A percentile compares a stretch with the other conserved stretches of the same genome.
phyloP scores from a whole-genome alignment of 2,797 vertebrate genomes.

The Staurois parvus region DNA sequence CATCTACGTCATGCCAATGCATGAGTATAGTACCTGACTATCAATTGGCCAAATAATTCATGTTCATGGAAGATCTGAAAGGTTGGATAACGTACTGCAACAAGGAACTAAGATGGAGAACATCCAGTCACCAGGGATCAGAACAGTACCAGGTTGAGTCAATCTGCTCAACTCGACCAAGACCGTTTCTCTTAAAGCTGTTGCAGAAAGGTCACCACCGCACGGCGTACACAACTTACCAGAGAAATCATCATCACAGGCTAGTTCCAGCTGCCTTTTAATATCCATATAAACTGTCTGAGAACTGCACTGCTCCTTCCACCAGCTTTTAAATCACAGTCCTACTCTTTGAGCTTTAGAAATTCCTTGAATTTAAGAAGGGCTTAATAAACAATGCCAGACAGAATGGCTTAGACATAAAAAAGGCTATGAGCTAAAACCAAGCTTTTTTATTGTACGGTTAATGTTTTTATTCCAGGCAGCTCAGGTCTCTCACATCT shows the following conservation, averaged over 20 bases:
- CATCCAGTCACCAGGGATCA: no score
- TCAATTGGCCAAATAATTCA: no score
- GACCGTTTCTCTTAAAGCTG: background rate
- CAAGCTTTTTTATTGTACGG: background rate
- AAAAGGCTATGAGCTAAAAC: slow-evolving; percentile 22
- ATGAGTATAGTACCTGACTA: no score
- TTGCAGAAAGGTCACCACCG: slow-evolving; percentile 44
- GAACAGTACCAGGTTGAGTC: background rate
- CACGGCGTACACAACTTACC: background rate
- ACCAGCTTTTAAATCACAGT: slow-evolving; percentile 44
- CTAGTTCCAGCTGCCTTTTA: slow-evolving; percentile 31
- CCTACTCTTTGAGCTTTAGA: slow-evolving; percentile 49
- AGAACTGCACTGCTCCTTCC: background rate
- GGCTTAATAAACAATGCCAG: slow-evolving; percentile 1
- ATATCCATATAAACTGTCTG: slow-evolving; percentile 50
- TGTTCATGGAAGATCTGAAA: no score
- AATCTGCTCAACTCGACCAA: background rate
- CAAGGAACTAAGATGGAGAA: no score
- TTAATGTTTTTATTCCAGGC: slow-evolving; percentile 41
- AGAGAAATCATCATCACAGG: slow-evolving; percentile 21
- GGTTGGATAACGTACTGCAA: no score
- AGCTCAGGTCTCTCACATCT: background rate
- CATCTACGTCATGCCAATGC: no score
- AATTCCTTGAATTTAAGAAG: slow-evolving; percentile 46
- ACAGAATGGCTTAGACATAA: slow-evolving; percentile 24